Percentiles rank a stretch among this genome's conserved stretches.
Evolutionary conservation across 35 echinoderm and acorn worm species (phyloP).

Genomic region (Ptychodera flava): DNA sequence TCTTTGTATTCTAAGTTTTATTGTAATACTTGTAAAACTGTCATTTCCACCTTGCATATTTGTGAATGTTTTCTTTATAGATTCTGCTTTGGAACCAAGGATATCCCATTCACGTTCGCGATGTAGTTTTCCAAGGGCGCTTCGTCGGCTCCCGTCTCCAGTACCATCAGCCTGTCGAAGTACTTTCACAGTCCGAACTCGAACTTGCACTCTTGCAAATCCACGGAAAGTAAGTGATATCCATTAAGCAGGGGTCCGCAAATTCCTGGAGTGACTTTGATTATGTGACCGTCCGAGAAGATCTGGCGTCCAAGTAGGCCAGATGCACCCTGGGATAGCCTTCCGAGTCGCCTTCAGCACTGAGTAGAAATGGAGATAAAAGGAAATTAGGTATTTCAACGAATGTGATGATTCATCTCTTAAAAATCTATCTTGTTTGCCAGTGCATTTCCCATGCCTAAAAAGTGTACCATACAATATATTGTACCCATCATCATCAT

Average conservation of each 20-base stretch:
- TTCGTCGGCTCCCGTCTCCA: background rate
- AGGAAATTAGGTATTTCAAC: background rate
- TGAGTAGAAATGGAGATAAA: background rate
- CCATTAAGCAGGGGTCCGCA: background rate
- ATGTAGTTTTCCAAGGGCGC: background rate
- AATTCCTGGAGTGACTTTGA: background rate
- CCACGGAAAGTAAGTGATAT: background rate
- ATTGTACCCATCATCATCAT: too few relatives aligned
- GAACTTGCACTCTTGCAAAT: background rate
- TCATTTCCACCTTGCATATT: background rate
- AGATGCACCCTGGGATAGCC: background rate
- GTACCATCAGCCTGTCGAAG: background rate
- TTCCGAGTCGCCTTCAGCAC: background rate
- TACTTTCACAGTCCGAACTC: background rate
- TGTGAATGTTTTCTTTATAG: background rate
- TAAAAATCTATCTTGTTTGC: too few relatives aligned
- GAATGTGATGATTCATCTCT: too few relatives aligned
- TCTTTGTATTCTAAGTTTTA: background rate
- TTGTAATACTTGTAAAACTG: background rate
- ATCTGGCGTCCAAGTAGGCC: background rate
- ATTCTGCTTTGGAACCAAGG: background rate
- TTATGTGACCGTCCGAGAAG: background rate
- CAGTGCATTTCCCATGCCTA: too few relatives aligned
- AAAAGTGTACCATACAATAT: too few relatives aligned
- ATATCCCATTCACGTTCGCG: background rate